These are phyloP conservation scores for Dryobotodes eremita DNA, from an alignment of 2,888 invertebrate genomes.

Conservation along the genomic window DNA sequence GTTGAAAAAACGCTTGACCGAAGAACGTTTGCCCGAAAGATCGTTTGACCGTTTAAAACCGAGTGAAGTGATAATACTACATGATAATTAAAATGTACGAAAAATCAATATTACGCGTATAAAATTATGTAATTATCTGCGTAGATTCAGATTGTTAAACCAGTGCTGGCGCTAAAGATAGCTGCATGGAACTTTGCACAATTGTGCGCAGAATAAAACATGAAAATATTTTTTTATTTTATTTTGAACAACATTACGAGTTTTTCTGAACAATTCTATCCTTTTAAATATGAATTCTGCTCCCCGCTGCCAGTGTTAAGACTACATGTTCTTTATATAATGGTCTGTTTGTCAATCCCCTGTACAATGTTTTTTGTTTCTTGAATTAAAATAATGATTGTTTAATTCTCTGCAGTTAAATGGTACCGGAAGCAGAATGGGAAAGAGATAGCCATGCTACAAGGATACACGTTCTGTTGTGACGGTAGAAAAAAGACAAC, in stretches of 20 bases:
- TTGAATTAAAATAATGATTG: background rate
- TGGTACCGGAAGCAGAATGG: constrained; percentile 64
- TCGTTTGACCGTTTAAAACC: background rate
- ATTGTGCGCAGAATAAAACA: background rate
- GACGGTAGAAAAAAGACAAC: constrained; percentile 21
- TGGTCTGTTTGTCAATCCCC: background rate
- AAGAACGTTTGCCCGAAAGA: background rate
- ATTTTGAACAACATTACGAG: background rate
- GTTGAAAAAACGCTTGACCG: background rate
- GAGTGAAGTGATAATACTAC: background rate
- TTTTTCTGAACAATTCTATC: background rate
- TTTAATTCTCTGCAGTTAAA: constrained; percentile 30
- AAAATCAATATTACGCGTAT: background rate
- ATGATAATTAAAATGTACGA: background rate
- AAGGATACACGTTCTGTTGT: constrained; percentile 73
- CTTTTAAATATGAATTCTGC: no score
- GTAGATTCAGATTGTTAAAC: background rate
- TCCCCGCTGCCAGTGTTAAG: no score
- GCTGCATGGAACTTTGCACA: background rate
- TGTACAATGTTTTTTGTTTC: background rate
- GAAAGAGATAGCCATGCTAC: constrained; percentile 68
- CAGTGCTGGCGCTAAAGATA: background rate
- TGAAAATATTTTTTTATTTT: background rate
- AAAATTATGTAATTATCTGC: background rate
- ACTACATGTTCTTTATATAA: background rate